Conservation (phyloP, 2,888 invertebrate species). For the Cheilosia pagana region DNA sequence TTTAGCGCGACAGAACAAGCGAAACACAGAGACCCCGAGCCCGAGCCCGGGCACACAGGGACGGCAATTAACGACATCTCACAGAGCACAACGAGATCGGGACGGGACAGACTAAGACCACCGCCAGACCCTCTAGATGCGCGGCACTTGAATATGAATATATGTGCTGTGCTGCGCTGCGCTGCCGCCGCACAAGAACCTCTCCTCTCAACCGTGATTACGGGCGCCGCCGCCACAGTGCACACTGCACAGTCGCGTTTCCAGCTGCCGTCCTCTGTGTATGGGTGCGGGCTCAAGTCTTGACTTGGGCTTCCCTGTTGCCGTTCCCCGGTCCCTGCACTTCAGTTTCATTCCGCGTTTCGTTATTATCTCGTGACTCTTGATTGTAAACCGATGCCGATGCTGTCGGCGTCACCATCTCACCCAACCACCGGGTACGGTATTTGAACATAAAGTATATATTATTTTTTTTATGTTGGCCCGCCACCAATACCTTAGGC, state of each 20-base stretch:
- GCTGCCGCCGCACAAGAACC: slow-evolving; percentile 44
- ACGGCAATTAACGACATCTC: slow-evolving; percentile 72
- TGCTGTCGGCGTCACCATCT: slow-evolving; percentile 54
- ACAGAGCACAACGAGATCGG: slow-evolving; percentile 23
- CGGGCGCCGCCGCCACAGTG: slow-evolving; percentile 62
- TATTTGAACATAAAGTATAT: slow-evolving; percentile 37
- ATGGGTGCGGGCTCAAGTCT: slow-evolving; percentile 24
- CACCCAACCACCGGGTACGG: slow-evolving; percentile 30
- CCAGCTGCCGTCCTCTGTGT: slow-evolving; percentile 41
- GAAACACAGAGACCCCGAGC: slow-evolving; percentile 48
- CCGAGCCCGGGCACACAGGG: slow-evolving; percentile 48
- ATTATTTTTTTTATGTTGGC: slow-evolving; percentile 8
- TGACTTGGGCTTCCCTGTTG: slow-evolving; percentile 15
- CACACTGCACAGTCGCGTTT: slow-evolving; percentile 30
- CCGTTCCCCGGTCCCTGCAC: background rate
- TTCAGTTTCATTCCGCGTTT: slow-evolving; percentile 25
- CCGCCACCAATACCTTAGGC: slow-evolving; percentile 46
- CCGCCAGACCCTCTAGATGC: slow-evolving; percentile 26
- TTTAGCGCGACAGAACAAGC: slow-evolving; percentile 73
- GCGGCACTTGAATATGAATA: slow-evolving; percentile 45
- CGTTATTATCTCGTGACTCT: slow-evolving; percentile 65
- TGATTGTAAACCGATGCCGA: slow-evolving; percentile 58
- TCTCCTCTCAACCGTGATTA: slow-evolving; percentile 70
- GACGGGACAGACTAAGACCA: slow-evolving; percentile 10
- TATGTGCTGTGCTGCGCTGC: slow-evolving; percentile 33